These are phyloP conservation scores for Pristionchus fissidentatus DNA, from an alignment of 2,888 invertebrate genomes.

Conservation along the genomic window DNA sequence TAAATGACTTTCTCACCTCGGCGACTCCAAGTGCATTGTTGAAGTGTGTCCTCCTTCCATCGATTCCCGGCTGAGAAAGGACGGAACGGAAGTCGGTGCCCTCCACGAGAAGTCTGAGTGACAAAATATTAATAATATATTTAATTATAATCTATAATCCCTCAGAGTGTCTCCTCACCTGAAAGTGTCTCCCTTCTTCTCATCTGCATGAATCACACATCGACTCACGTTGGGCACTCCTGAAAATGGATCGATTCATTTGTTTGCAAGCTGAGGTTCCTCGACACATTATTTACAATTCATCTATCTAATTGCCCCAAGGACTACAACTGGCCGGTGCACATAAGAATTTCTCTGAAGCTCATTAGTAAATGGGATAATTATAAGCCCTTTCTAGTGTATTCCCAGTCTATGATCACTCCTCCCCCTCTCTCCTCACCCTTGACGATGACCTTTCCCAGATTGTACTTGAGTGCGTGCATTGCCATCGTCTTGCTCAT, in stretches of 20 bases:
- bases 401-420: background rate
- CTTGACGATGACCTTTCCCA: constrained; percentile 89
- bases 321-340: background rate
- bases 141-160: too few species aligned
- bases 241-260: constrained; percentile 46
- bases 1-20: constrained; percentile 57
- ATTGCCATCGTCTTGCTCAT: constrained; percentile 79
- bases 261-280: background rate
- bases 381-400: background rate
- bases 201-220: constrained; percentile 93
- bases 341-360: background rate
- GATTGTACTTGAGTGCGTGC: constrained; percentile 83
- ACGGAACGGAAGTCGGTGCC: constrained; percentile 87
- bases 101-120: constrained; percentile 88
- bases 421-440: constrained; percentile 75
- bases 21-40: constrained; percentile 92
- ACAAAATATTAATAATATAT: too few species aligned
- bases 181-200: constrained; percentile 82
- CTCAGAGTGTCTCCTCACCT: too few species aligned
- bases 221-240: constrained; percentile 88
- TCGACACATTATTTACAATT: too few species aligned
- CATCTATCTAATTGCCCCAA: too few species aligned
- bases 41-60: constrained; percentile 87
- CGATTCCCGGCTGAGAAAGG: constrained; percentile 83
- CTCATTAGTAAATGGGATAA: background rate